phyloP scores from a whole-genome alignment of 2,888 invertebrate genomes.

The Watsonalla binaria region DNA sequence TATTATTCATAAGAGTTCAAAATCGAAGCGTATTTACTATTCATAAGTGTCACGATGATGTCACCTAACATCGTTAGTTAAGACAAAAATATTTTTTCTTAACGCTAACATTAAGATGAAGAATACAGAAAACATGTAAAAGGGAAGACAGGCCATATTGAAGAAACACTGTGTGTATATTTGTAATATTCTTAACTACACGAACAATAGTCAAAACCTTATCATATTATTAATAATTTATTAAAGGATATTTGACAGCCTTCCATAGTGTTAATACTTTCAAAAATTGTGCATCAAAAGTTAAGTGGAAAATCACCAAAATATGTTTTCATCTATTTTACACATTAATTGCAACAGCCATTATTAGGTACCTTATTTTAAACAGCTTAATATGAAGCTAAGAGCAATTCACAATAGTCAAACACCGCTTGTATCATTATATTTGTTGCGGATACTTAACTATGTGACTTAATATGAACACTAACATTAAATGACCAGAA shows the following conservation, averaged over 20 bases:
- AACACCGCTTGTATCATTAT: not conserved
- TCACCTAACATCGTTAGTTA: not conserved
- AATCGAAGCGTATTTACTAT: slow-evolving; percentile 52
- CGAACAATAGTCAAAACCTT: slow-evolving; percentile 17
- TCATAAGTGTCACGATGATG: slow-evolving; percentile 31
- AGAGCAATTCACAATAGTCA: slow-evolving; percentile 9
- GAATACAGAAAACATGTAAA: not conserved
- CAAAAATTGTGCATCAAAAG: slow-evolving; percentile 49
- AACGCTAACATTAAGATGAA: not conserved
- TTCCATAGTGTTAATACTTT: slow-evolving; percentile 43
- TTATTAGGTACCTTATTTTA: slow-evolving; percentile 18
- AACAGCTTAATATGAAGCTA: slow-evolving; percentile 10
- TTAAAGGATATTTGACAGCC: slow-evolving; percentile 36
- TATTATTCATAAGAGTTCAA: slow-evolving; percentile 68
- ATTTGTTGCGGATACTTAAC: no score
- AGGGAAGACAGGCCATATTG: slow-evolving; percentile 12
- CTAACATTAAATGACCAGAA: slow-evolving; percentile 75
- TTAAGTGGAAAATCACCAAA: slow-evolving; percentile 29
- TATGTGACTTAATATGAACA: slow-evolving; percentile 33
- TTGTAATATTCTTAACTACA: slow-evolving; percentile 24
- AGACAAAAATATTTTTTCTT: not conserved
- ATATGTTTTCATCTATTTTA: slow-evolving; percentile 26
- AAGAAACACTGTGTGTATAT: not conserved
- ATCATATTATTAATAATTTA: slow-evolving; percentile 9
- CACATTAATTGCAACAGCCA: slow-evolving; percentile 37